phyloP scores from a whole-genome alignment of 2,113 vertebrate species.

The Pheucticus melanocephalus region DNA sequence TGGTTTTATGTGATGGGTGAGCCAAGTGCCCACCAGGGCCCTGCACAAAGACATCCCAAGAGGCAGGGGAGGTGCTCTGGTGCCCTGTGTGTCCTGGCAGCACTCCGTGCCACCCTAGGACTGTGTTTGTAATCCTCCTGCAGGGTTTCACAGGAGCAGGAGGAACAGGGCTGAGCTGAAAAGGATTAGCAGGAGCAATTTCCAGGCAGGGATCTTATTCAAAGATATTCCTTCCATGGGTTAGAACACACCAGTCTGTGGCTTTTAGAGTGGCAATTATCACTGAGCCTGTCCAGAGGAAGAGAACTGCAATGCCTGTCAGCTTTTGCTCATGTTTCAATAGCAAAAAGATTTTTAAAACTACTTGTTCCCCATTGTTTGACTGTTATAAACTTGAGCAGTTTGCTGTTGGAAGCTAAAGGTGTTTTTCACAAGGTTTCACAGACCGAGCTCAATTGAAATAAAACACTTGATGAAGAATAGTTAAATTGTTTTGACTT shows the following conservation, averaged over 20 bases:
- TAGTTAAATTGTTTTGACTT: conserved; percentile 37
- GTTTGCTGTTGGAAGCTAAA: background rate
- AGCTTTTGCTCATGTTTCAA: background rate
- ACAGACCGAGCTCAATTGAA: background rate
- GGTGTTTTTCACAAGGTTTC: background rate
- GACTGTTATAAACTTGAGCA: background rate
- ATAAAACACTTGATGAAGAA: background rate
- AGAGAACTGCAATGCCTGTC: background rate
- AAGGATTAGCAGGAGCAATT: conserved; percentile 17
- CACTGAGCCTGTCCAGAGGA: background rate
- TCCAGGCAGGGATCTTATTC: background rate
- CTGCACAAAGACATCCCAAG: background rate
- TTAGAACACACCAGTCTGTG: background rate
- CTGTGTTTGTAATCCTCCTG: background rate
- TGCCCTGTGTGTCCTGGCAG: background rate
- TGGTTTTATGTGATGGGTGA: background rate
- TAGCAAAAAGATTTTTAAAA: background rate
- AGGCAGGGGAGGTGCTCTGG: background rate
- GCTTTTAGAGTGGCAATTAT: background rate
- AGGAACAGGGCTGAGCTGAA: background rate
- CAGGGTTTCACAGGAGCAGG: background rate
- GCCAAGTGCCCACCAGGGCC: background rate
- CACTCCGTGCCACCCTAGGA: background rate
- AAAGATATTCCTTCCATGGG: background rate
- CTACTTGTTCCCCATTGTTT: background rate